Percentiles rank a stretch among this genome's conserved stretches.
phyloP scores from a whole-genome alignment of 2,888 invertebrate species.

The Urechis unicinctus region DNA sequence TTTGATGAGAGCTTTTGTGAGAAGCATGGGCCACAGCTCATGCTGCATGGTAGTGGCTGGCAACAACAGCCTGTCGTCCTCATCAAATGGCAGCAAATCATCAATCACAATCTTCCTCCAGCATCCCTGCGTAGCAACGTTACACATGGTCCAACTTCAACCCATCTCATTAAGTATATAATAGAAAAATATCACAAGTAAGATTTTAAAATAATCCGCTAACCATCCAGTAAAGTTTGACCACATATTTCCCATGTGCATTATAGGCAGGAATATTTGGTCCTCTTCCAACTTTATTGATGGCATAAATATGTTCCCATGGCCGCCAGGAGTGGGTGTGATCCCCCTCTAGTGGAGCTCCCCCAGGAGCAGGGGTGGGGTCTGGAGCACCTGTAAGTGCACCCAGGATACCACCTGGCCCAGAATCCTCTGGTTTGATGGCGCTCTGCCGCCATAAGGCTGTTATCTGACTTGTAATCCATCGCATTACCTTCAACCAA shows the following conservation, averaged over 20 bases:
- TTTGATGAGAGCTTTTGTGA: constrained; percentile 51
- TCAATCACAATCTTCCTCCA: constrained; percentile 51
- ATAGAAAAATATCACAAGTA: background rate
- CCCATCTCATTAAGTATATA: background rate
- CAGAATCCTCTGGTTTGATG: background rate
- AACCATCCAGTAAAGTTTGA: constrained; percentile 51
- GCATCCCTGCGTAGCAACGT: constrained; percentile 34
- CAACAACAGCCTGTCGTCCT: constrained; percentile 40
- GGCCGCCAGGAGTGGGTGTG: constrained; percentile 42
- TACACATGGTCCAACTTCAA: background rate
- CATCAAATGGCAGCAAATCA: constrained; percentile 49
- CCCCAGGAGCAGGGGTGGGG: constrained; percentile 23
- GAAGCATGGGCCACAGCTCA: constrained; percentile 51
- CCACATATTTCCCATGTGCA: constrained; percentile 50
- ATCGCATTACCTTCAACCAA: constrained; percentile 42
- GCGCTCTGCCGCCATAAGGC: constrained; percentile 41
- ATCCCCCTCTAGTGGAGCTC: constrained; percentile 25
- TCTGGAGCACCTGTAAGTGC: constrained; percentile 24
- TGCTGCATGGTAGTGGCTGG: constrained; percentile 40
- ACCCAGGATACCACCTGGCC: no score
- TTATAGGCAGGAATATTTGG: constrained; percentile 47
- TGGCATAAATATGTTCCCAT: constrained; percentile 51
- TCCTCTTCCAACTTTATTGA: constrained; percentile 45
- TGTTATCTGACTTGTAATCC: constrained; percentile 46
- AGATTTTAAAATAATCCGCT: constrained; percentile 19